Base-by-base conservation (phyloP, 1,140 invertebrate genomes). In the Drosophila ironensis region DNA sequence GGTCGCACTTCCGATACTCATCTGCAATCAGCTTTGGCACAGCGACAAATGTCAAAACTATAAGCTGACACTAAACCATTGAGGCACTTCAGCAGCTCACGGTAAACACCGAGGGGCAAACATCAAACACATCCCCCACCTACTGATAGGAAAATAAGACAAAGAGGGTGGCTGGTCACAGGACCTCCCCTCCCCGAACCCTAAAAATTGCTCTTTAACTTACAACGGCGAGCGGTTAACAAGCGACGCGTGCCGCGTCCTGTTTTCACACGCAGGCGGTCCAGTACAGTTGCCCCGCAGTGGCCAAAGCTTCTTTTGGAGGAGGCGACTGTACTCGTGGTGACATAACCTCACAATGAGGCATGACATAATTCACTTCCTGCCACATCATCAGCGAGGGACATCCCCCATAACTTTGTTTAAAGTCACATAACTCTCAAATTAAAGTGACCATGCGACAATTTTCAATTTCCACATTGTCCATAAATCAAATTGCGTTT, bases 391-490 rank as follows among this genome's bases (percentile, higher is more conserved):
- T 68, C 54, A 54, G 37, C 59, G 25, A 11, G 27, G 37, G 69
- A 38, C 47, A 57, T 53, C 56, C 52, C 68, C 47, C 7, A 3
- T 47, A 41, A 56, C 53, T 46, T 63, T 37, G 70, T 86, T 86
- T 86, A 80, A 86, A 86, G 71, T 86, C 75, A 71, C 75, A 86
- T 86, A 86, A 86, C 75, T 86, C 80, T 80, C 70, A 75, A 86
- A 86, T 86, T 86, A 75, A 86, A 86, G 80, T 86, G 80, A 86
- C 80, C 80, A 86, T 86, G 80, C 48, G 81, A 86, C 74, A 78
- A 84, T 84, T 84, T 84, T 73, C 66, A 86, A 75, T 86, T 86
- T 86, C 46, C 37, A 60, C 80, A 78, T 78, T 78, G 80, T 72
- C 61, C 80, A 86, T 86, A 86, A 86, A 86, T 86, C 80, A 86